A percentile compares a stretch with the other conserved stretches of the same genome.
Conservation (phyloP, 2,797 vertebrate genomes). For the Nyctibius grandis region DNA sequence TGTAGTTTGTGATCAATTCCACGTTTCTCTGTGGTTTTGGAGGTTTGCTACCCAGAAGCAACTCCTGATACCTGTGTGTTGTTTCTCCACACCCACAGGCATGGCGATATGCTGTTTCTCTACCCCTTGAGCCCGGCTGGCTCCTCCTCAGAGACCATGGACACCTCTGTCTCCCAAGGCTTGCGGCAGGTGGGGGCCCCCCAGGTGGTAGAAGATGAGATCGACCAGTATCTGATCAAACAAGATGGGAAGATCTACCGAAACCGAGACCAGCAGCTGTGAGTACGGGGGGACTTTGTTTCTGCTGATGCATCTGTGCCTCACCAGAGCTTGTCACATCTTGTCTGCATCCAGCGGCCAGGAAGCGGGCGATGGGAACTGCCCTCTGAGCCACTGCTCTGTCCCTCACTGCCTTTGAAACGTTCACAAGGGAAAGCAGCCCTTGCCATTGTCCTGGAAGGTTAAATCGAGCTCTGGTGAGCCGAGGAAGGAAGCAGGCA, state of each 20-base stretch:
- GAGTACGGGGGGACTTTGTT: slow-evolving; percentile 45
- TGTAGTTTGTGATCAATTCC: background rate
- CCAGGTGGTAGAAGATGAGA: slow-evolving; percentile 90
- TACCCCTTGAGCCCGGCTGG: slow-evolving; percentile 84
- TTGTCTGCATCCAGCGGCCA: background rate
- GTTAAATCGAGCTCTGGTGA: background rate
- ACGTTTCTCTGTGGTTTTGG: accelerated
- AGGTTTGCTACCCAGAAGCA: background rate
- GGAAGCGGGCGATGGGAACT: background rate
- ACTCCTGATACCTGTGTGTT: background rate
- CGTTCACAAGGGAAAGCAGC: background rate
- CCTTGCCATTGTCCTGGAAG: background rate
- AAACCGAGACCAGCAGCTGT: slow-evolving; percentile 92
- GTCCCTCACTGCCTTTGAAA: background rate
- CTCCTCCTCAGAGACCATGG: slow-evolving; percentile 91
- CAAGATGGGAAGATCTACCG: slow-evolving; percentile 98
- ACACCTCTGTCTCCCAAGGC: slow-evolving; percentile 78
- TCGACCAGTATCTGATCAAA: slow-evolving; percentile 92
- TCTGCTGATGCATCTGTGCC: background rate
- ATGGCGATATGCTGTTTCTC: slow-evolving; percentile 95
- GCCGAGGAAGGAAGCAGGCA: background rate
- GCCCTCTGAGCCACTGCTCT: background rate
- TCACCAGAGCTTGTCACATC: background rate
- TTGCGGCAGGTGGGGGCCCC: slow-evolving; percentile 78
- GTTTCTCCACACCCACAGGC: slow-evolving; percentile 71